phyloP scores from a whole-genome alignment of 1,140 invertebrate species.

The Tenebrio molitor region DNA sequence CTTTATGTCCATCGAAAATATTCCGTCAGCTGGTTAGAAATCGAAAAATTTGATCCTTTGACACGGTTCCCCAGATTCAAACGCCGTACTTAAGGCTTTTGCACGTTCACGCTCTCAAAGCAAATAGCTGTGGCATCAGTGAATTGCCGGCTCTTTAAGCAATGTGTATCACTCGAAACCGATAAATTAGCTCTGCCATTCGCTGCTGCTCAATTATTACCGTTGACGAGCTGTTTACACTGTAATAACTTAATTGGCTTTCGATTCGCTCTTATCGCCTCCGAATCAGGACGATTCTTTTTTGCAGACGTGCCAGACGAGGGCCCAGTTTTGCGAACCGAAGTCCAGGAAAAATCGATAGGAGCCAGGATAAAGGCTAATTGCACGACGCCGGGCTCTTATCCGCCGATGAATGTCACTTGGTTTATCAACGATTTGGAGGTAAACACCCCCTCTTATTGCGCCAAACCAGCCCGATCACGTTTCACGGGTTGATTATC shows the following conservation, averaged over 20 bases:
- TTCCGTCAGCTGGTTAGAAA: neutral
- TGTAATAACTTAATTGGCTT: slow-evolving; percentile 42
- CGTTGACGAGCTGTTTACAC: slow-evolving; percentile 48
- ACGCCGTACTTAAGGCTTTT: slow-evolving; percentile 18
- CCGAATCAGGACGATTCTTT: slow-evolving; percentile 12
- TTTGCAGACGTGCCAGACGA: slow-evolving; percentile 61
- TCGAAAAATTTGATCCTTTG: slow-evolving; percentile 20
- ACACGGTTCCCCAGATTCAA: slow-evolving; percentile 6
- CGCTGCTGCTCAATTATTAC: slow-evolving; percentile 44
- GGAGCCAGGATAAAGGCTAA: slow-evolving; percentile 63
- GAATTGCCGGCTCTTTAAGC: slow-evolving; percentile 39
- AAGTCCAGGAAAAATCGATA: slow-evolving; percentile 60
- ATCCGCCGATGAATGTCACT: slow-evolving; percentile 66
- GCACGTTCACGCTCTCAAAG: slow-evolving; percentile 41
- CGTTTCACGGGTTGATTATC: no score
- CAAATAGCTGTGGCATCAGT: slow-evolving; percentile 33
- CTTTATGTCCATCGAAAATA: slow-evolving; percentile 16
- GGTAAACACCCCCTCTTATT: slow-evolving; percentile 58
- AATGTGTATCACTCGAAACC: slow-evolving; percentile 38
- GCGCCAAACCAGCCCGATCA: no score
- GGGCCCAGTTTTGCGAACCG: slow-evolving; percentile 58
- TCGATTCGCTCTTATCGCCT: slow-evolving; percentile 1
- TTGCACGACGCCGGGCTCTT: slow-evolving; percentile 64
- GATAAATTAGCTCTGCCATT: slow-evolving; percentile 50
- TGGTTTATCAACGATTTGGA: slow-evolving; percentile 67